These are phyloP conservation scores for Tenebrio molitor DNA, from an alignment of 1,140 invertebrate genomes.

Conservation along the genomic window DNA sequence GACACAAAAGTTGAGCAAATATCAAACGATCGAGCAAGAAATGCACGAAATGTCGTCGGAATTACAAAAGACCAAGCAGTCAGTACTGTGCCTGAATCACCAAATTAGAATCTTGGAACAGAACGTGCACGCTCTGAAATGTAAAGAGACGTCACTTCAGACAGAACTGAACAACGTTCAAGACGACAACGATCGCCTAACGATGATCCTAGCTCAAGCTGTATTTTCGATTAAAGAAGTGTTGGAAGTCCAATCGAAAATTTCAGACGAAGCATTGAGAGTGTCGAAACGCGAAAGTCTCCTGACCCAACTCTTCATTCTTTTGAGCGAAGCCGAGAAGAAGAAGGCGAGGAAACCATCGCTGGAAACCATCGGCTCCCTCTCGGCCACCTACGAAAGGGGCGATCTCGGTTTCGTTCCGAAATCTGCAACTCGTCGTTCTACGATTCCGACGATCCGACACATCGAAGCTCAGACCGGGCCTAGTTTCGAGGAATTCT, in stretches of 20 bases:
- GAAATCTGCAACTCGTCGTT: constrained; percentile 55
- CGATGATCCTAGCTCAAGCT: constrained; percentile 72
- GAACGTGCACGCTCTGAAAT: constrained; percentile 69
- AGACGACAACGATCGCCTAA: constrained; percentile 70
- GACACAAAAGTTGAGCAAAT: constrained; percentile 68
- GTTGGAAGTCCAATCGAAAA: constrained; percentile 67
- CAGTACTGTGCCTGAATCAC: constrained; percentile 66
- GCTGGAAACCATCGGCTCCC: constrained; percentile 57
- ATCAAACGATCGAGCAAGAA: constrained; percentile 70
- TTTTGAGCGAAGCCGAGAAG: constrained; percentile 71
- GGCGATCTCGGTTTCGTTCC: constrained; percentile 65
- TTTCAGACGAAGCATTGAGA: constrained; percentile 51
- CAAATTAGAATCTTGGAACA: constrained; percentile 72
- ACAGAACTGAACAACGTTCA: constrained; percentile 68
- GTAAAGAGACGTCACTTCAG: constrained; percentile 60
- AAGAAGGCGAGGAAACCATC: constrained; percentile 62
- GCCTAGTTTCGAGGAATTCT: constrained; percentile 60
- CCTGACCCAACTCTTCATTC: constrained; percentile 69
- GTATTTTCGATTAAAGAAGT: constrained; percentile 72
- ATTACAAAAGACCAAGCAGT: constrained; percentile 66
- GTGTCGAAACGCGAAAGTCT: constrained; percentile 66
- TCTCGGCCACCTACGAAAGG: constrained; percentile 56
- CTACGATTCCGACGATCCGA: constrained; percentile 52
- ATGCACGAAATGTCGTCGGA: constrained; percentile 66
- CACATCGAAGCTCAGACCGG: constrained; percentile 57